Percentiles rank a stretch among this genome's conserved stretches.
Evolutionary conservation across 2,113 vertebrate genomes (phyloP).

Genomic region (Camelus dromedarius): DNA sequence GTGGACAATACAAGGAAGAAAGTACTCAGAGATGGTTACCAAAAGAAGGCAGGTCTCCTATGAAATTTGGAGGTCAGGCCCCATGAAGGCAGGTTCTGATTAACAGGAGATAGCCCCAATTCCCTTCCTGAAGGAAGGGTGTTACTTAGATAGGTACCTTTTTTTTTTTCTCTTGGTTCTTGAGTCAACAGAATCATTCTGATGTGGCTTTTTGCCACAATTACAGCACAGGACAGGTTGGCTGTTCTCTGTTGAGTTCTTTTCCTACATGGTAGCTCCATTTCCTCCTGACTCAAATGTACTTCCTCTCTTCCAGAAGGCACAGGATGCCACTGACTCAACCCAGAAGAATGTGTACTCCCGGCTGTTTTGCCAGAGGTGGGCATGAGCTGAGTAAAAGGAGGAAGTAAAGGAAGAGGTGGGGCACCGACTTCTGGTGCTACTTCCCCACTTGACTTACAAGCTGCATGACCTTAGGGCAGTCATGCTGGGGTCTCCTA

Average conservation of each 20-base stretch:
- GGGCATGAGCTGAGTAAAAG: background rate
- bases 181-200: background rate
- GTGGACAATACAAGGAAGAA: background rate
- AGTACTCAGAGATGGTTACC: background rate
- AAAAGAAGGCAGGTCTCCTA: background rate
- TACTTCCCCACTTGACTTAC: background rate
- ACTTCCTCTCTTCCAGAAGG: slow-evolving; percentile 55
- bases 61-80: background rate
- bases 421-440: background rate
- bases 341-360: slow-evolving; percentile 26
- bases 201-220: background rate
- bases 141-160: background rate
- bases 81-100: background rate
- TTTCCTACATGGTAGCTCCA: slow-evolving; percentile 40
- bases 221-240: background rate
- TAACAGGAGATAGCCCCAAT: background rate
- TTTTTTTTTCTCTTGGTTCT: background rate
- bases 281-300: slow-evolving; percentile 62
- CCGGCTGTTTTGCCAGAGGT: background rate
- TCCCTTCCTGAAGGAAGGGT: background rate
- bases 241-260: slow-evolving; percentile 14
- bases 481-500: background rate
- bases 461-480: background rate
- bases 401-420: slow-evolving; percentile 13
- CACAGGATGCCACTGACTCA: slow-evolving; percentile 23